phyloP scores from a whole-genome alignment of 35 echinoderm and acorn worm genomes.

The Strongylocentrotus purpuratus region DNA sequence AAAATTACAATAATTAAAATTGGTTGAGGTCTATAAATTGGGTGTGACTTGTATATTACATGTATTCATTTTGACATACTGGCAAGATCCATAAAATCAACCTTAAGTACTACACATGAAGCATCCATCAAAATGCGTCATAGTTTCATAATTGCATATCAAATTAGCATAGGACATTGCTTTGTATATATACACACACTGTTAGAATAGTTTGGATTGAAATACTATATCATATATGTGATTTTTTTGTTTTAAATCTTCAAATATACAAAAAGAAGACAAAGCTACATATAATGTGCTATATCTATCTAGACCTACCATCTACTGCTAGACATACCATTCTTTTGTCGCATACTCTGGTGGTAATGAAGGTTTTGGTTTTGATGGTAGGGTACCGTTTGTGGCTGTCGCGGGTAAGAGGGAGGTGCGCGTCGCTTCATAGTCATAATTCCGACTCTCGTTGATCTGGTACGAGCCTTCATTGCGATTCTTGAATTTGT shows the following conservation, averaged over 20 bases:
- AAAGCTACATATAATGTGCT: slow-evolving; percentile 9
- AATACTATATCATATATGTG: slow-evolving; percentile 31
- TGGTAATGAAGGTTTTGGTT: slow-evolving; percentile 91
- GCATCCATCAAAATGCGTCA: background rate
- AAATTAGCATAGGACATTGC: slow-evolving; percentile 2
- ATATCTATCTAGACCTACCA: slow-evolving; percentile 27
- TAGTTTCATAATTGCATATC: background rate
- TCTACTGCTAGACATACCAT: slow-evolving; percentile 83
- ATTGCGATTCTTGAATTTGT: slow-evolving; percentile 95
- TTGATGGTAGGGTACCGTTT: slow-evolving; percentile 85
- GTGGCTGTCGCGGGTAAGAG: slow-evolving; percentile 75
- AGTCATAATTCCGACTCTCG: slow-evolving; percentile 94
- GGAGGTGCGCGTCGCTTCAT: slow-evolving; percentile 76
- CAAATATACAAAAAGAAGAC: slow-evolving; percentile 57
- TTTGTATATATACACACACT: slow-evolving; percentile 21
- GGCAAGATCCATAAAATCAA: slow-evolving; percentile 21
- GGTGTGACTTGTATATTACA: background rate
- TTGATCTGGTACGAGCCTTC: slow-evolving; percentile 99
- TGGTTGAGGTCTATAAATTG: background rate
- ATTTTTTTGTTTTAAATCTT: background rate
- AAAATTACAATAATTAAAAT: no score
- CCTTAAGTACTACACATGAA: background rate
- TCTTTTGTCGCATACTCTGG: slow-evolving; percentile 97
- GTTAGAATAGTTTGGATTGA: slow-evolving; percentile 22
- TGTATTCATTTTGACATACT: background rate